phyloP scores from a whole-genome alignment of 2,113 vertebrate genomes.

The Lanius ludovicianus region DNA sequence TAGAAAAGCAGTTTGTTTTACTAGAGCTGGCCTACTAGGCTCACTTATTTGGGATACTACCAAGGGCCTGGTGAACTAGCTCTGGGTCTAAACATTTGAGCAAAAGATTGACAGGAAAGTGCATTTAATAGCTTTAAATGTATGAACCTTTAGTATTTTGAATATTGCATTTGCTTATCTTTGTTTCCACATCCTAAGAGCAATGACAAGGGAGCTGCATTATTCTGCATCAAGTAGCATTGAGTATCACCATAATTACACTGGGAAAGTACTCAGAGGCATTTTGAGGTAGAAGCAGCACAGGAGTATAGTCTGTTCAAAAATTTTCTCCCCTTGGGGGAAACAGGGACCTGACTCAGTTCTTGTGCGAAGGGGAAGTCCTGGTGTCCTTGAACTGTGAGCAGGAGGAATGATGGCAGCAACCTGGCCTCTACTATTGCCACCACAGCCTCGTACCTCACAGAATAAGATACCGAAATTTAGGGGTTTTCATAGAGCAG shows the following conservation, averaged over 20 bases:
- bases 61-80: background rate
- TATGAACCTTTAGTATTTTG: background rate
- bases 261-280: background rate
- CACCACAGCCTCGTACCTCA: background rate
- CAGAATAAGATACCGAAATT: background rate
- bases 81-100: background rate
- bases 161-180: background rate
- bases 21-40: background rate
- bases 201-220: background rate
- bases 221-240: background rate
- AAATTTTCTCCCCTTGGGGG: background rate
- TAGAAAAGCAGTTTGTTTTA: background rate
- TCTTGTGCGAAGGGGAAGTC: background rate
- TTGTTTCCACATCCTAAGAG: background rate
- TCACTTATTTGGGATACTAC: background rate
- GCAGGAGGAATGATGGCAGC: background rate
- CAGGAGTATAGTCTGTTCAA: background rate
- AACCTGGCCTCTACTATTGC: background rate
- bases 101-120: background rate
- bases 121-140: background rate
- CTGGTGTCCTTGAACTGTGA: background rate
- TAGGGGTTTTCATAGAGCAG: background rate
- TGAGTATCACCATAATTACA: background rate
- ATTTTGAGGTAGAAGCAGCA: background rate
- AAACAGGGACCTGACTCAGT: no score